Base-by-base conservation (phyloP, 2,888 invertebrate species). In the Agrotis ipsilon region DNA sequence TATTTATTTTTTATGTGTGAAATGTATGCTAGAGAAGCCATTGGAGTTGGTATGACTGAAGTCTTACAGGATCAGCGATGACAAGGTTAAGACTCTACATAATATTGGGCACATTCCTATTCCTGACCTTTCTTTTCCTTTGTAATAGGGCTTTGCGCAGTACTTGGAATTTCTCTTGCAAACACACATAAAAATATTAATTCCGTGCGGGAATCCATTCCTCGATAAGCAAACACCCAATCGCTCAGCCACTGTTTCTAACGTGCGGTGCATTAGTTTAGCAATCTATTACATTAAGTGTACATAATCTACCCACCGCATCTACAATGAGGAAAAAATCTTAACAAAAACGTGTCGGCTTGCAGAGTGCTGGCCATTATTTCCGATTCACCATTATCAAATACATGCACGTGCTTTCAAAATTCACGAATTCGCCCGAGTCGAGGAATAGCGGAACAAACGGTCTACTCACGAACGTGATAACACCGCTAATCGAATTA, bases 401-500 rank as follows among this genome's bases (percentile, higher is more conserved):
- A 85, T 83, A 76, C 84, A 87, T 85, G 85, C 90, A 89, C 89
- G 90, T 65, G 58, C 72, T 55, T 43, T 19, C 27, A 59, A 77
- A 65, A 88, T 81, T 83, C 85, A 87, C 86, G 84, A 90, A 87
- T 88, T 88, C 78, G 74, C 74, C 78, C 82, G 80, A 79, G 78
- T 89, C 87, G 87, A 88, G 88, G 81, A 82, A 80, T 76, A 80
- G 86, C 83, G 84, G 83, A 75, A 72, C 67, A 77, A 88, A 88
- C 88, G 85, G 86, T 87, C 86, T 87, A 87, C 87, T 82, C 81
- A 87, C 84, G 84, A 87, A 88, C 64, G 67, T 88, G 86, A 80
- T 87, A 86, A 86, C 88, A 85, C 88, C 87, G 90, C 87, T 92
- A 91, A 91, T 91, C 90, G 87, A 91, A 90, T 92, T 90, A 91